These are phyloP conservation scores for Emydoidea blandingii DNA, from an alignment of 2,797 vertebrate species.

Conservation along the genomic window DNA sequence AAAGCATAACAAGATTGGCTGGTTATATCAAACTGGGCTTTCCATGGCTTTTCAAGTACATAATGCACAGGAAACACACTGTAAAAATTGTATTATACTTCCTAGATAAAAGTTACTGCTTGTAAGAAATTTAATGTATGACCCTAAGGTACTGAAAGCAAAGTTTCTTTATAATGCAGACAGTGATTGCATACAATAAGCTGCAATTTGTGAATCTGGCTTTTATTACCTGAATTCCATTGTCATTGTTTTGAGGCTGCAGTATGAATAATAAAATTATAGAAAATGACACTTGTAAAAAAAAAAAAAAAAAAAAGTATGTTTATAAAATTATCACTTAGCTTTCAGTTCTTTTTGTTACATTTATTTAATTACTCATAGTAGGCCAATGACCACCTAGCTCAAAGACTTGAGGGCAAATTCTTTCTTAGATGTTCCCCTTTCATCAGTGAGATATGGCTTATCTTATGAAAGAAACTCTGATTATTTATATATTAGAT, in stretches of 20 bases:
- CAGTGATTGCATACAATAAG: neutral
- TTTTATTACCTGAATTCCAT: neutral
- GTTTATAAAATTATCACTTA: conserved; percentile 9
- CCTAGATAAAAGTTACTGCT: conserved; percentile 57
- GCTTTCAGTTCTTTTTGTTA: conserved; percentile 15
- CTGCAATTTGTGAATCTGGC: conserved; percentile 26
- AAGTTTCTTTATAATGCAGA: conserved; percentile 29
- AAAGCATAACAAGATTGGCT: neutral
- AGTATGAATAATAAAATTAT: neutral
- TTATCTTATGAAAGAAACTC: neutral
- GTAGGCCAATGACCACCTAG: neutral
- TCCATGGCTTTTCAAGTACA: conserved; percentile 42
- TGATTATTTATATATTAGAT: conserved; percentile 14
- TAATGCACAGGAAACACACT: conserved; percentile 37
- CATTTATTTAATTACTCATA: conserved; percentile 8
- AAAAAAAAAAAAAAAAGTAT: neutral
- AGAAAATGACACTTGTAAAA: neutral
- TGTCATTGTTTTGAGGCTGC: conserved; percentile 10
- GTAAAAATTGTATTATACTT: conserved; percentile 45
- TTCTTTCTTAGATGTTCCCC: neutral
- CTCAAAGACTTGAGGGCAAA: neutral
- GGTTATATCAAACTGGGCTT: neutral
- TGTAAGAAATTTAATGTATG: neutral
- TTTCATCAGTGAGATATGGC: neutral
- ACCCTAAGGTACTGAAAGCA: conserved; percentile 32